A percentile compares a stretch with the other conserved stretches of the same genome.
phyloP scores from a whole-genome alignment of 2,888 invertebrate genomes.

The Hydroisotoma schaefferi region DNA sequence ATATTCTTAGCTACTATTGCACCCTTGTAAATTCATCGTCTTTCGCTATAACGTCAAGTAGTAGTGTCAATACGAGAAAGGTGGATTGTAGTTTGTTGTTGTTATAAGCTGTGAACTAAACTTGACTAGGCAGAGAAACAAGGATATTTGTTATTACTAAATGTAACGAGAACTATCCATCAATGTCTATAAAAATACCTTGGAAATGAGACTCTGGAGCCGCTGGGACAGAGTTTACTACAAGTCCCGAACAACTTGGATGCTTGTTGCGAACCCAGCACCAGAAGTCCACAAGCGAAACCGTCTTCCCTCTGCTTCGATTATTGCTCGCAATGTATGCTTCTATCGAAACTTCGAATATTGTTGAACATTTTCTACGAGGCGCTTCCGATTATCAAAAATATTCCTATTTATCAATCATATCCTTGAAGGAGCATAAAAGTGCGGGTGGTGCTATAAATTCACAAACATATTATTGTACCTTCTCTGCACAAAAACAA shows the following conservation, averaged over 20 bases:
- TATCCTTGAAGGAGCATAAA: constrained; percentile 4
- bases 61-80: too few species aligned
- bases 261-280: too few species aligned
- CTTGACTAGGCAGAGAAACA: constrained; percentile 1
- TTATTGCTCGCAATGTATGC: too few species aligned
- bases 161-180: constrained; percentile 48
- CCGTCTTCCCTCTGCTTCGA: too few species aligned
- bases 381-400: neutral
- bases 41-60: too few species aligned
- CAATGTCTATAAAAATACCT: constrained; percentile 44
- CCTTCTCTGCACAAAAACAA: neutral
- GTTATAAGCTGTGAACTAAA: constrained; percentile 5
- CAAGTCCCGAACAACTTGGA: too few species aligned
- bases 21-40: too few species aligned
- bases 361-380: neutral
- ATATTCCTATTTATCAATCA: constrained; percentile 6
- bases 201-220: constrained; percentile 20
- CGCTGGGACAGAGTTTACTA: neutral
- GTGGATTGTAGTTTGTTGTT: too few species aligned
- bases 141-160: constrained; percentile 44
- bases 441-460: constrained; percentile 7
- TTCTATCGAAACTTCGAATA: too few species aligned
- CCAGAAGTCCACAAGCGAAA: too few species aligned
- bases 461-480: constrained; percentile 1
- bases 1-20: too few species aligned